Conservation (phyloP, 2,888 invertebrate species). For the Hemithea aestivaria region DNA sequence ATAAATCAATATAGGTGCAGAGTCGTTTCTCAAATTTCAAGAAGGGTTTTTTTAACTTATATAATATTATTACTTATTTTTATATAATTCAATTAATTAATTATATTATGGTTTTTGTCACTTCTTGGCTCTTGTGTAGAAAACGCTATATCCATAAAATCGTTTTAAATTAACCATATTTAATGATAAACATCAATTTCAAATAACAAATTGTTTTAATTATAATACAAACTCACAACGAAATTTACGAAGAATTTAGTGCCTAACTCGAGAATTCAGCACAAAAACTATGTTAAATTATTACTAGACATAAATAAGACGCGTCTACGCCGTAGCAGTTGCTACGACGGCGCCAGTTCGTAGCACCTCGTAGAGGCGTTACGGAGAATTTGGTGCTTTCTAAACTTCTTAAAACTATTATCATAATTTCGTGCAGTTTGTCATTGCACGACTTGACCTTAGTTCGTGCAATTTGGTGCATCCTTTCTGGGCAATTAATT, state of each 20-base stretch:
- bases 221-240: slow-evolving; percentile 22
- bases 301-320: slow-evolving; percentile 61
- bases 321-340: slow-evolving; percentile 50
- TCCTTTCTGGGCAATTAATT: slow-evolving; percentile 49
- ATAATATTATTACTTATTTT: too few species aligned
- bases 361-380: slow-evolving; percentile 52
- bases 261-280: slow-evolving; percentile 44
- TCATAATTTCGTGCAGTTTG: slow-evolving; percentile 71
- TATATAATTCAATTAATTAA: too few species aligned
- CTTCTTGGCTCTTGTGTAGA: too few species aligned
- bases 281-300: slow-evolving; percentile 38
- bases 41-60: too few species aligned
- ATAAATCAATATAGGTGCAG: too few species aligned
- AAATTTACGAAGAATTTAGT: slow-evolving; percentile 33
- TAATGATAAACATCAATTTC: too few species aligned
- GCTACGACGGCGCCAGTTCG: slow-evolving; percentile 28
- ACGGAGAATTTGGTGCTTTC: slow-evolving; percentile 60
- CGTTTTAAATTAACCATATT: too few species aligned
- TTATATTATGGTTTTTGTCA: too few species aligned
- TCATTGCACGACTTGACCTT: slow-evolving; percentile 49
- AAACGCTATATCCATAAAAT: too few species aligned
- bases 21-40: too few species aligned
- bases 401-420: slow-evolving; percentile 73
- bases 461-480: slow-evolving; percentile 49
- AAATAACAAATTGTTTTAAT: too few species aligned